Evolutionary conservation across 2,113 vertebrate species (phyloP).

Genomic region (Puffinus mauretanicus): DNA sequence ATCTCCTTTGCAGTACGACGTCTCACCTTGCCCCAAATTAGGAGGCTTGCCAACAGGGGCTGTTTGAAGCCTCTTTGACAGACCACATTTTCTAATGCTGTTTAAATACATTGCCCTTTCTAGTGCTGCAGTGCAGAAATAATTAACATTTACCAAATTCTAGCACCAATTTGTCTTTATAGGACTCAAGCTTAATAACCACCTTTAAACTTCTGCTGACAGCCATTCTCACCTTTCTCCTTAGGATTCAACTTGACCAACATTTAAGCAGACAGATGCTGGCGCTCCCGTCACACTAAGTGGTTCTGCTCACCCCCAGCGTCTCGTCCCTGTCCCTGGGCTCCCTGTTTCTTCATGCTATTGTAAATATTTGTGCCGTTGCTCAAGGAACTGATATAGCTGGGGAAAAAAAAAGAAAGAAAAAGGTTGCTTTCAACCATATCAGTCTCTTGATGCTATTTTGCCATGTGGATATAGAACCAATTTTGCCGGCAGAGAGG

Average conservation of each 20-base stretch:
- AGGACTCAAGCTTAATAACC: not conserved
- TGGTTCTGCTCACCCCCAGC: not conserved
- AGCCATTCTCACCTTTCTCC: not conserved
- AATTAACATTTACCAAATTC: not conserved
- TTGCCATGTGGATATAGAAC: not conserved
- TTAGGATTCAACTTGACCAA: not conserved
- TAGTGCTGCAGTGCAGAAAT: not conserved
- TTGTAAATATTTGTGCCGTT: not conserved
- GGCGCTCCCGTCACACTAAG: not conserved
- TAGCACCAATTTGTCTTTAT: not conserved
- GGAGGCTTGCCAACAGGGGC: not conserved
- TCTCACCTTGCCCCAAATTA: not conserved
- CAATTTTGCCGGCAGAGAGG: not conserved
- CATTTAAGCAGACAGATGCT: not conserved
- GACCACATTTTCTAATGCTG: not conserved
- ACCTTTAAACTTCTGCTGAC: not conserved
- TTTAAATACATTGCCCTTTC: not conserved
- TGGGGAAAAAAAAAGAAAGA: not conserved
- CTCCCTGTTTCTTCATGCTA: not conserved
- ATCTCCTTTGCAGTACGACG: not conserved
- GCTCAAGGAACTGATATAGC: not conserved
- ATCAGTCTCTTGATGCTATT: not conserved
- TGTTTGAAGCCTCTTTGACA: not conserved
- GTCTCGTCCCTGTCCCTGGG: not conserved
- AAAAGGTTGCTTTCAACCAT: not conserved